A percentile compares a stretch with the other conserved stretches of the same genome.
Conservation (phyloP, 1,140 invertebrate species). For the Sminthurinus signatus region DNA sequence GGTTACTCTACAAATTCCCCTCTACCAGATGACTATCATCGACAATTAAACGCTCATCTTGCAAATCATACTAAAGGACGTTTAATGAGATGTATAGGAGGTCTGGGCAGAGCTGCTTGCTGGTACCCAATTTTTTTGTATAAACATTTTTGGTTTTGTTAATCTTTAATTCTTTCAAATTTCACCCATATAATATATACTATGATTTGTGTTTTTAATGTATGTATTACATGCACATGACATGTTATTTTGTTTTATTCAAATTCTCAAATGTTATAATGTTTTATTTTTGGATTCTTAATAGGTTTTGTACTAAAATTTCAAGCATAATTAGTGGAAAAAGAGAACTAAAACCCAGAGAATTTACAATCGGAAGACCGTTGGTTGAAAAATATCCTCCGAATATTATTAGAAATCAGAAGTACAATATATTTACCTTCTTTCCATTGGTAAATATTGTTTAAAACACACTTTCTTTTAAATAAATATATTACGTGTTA, state of each 20-base stretch:
- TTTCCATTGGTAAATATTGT: slow-evolving; percentile 84
- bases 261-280: neutral
- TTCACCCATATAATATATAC: no score
- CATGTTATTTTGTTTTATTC: neutral
- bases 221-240: no score
- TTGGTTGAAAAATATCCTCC: slow-evolving; percentile 67
- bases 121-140: slow-evolving; percentile 12
- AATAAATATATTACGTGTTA: no score
- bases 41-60: slow-evolving; percentile 5
- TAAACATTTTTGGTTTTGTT: slow-evolving; percentile 4
- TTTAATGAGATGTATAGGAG: slow-evolving; percentile 1
- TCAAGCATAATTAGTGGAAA: slow-evolving; percentile 38
- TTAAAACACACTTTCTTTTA: no score
- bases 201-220: no score
- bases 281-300: neutral
- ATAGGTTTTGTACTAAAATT: slow-evolving; percentile 37
- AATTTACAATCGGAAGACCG: slow-evolving; percentile 49
- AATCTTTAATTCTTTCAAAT: no score
- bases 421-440: slow-evolving; percentile 98
- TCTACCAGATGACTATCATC: slow-evolving; percentile 14
- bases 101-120: slow-evolving; percentile 13
- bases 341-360: slow-evolving; percentile 49
- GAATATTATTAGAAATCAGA: slow-evolving; percentile 97
- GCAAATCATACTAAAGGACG: slow-evolving; percentile 1
- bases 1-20: slow-evolving; percentile 2